Evolutionary conservation across 2,888 invertebrate genomes (phyloP).

Genomic region (Nymphalis polychloros): DNA sequence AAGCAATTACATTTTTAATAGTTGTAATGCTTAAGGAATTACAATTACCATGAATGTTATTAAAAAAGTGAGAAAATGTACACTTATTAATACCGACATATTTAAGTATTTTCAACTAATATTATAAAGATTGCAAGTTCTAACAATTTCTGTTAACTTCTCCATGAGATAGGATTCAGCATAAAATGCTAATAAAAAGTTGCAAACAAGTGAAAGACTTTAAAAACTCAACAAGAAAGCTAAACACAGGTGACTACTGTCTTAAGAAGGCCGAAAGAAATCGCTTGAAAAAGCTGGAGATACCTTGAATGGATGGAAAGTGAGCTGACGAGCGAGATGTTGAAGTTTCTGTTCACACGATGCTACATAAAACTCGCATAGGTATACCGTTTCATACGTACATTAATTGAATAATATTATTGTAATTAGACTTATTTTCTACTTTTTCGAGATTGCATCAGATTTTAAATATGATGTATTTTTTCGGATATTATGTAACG

Average conservation of each 20-base stretch:
- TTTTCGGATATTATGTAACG: neutral
- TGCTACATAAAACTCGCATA: conserved; percentile 44
- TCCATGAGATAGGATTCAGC: neutral
- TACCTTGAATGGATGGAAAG: conserved; percentile 80
- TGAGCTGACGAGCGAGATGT: conserved; percentile 66
- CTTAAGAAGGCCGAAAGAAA: conserved; percentile 73
- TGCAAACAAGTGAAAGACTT: conserved; percentile 31
- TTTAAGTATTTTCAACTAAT: no score
- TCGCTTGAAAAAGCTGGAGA: conserved; percentile 74
- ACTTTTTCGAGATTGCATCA: neutral
- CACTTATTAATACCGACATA: no score
- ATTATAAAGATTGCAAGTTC: neutral
- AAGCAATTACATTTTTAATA: no score
- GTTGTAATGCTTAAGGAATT: no score
- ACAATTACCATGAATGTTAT: no score
- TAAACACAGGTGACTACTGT: conserved; percentile 51
- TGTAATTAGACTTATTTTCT: conserved; percentile 15
- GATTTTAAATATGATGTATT: conserved; percentile 2
- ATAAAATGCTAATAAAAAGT: conserved; percentile 25
- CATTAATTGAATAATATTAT: conserved; percentile 30
- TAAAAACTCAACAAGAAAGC: conserved; percentile 67
- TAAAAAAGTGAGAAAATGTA: no score
- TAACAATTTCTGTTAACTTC: neutral
- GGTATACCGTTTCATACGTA: conserved; percentile 24
- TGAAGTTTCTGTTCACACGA: conserved; percentile 77